Conservation (phyloP, 2,113 vertebrate genomes). For the Phrynocephalus versicolor region DNA sequence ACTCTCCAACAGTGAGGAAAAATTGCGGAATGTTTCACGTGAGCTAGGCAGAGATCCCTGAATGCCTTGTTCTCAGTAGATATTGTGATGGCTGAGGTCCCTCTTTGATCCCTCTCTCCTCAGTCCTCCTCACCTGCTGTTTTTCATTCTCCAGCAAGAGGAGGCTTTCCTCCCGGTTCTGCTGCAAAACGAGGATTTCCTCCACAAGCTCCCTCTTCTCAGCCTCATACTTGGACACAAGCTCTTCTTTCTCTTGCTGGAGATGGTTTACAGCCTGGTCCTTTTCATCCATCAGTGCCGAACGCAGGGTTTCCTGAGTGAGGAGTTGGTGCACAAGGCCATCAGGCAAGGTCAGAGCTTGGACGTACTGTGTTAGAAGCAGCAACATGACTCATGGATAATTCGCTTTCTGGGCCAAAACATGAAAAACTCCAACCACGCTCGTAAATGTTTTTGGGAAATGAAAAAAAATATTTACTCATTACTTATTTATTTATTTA, state of each 20-base stretch:
- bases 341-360: not conserved
- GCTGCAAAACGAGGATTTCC: slow-evolving; percentile 74
- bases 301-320: slow-evolving; percentile 71
- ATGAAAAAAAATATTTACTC: too few species aligned
- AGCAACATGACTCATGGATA: too few species aligned
- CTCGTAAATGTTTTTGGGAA: too few species aligned
- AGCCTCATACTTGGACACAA: slow-evolving; percentile 52
- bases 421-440: too few species aligned
- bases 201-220: slow-evolving; percentile 75
- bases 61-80: not conserved
- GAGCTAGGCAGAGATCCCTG: not conserved
- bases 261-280: slow-evolving; percentile 65
- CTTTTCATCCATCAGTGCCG: slow-evolving; percentile 62
- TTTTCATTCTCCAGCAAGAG: slow-evolving; percentile 76
- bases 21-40: not conserved
- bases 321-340: not conserved
- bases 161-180: slow-evolving; percentile 70
- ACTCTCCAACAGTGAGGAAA: not conserved
- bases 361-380: not conserved
- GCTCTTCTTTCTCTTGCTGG: slow-evolving; percentile 70
- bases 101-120: not conserved
- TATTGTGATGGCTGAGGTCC: not conserved
- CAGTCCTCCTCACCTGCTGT: slow-evolving; percentile 64
- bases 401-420: too few species aligned
- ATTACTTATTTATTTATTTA: too few species aligned